These are phyloP conservation scores for Dinocampus coccinellae DNA, from an alignment of 2,888 invertebrate species.

Conservation along the genomic window DNA sequence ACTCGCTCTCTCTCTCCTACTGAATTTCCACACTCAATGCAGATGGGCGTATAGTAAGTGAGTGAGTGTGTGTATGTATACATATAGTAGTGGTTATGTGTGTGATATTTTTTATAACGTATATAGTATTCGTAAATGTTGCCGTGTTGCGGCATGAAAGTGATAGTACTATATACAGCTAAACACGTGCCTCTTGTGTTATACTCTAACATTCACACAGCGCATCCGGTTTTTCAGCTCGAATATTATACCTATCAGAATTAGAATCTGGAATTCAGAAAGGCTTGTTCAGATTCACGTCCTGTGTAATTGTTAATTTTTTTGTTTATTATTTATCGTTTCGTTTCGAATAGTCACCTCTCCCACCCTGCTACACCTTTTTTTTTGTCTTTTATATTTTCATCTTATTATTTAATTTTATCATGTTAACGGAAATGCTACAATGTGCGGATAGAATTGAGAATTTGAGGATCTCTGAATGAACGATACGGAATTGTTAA, in stretches of 20 bases:
- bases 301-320: background rate
- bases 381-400: background rate
- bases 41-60: background rate
- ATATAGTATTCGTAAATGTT: background rate
- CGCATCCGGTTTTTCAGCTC: conserved; percentile 5
- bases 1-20: background rate
- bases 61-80: background rate
- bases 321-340: background rate
- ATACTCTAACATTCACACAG: background rate
- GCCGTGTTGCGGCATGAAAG: background rate
- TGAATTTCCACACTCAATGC: background rate
- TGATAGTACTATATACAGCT: background rate
- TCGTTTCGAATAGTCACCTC: background rate
- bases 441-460: background rate
- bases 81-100: background rate
- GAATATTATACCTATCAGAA: background rate
- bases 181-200: conserved; percentile 23
- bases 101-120: no score
- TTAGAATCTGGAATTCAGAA: background rate
- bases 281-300: background rate
- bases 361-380: no score
- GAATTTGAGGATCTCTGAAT: background rate
- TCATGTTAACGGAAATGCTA: background rate
- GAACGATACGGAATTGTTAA: conserved; percentile 3
- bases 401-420: background rate